phyloP scores from a whole-genome alignment of 2,797 vertebrate genomes.

The Emydoidea blandingii region DNA sequence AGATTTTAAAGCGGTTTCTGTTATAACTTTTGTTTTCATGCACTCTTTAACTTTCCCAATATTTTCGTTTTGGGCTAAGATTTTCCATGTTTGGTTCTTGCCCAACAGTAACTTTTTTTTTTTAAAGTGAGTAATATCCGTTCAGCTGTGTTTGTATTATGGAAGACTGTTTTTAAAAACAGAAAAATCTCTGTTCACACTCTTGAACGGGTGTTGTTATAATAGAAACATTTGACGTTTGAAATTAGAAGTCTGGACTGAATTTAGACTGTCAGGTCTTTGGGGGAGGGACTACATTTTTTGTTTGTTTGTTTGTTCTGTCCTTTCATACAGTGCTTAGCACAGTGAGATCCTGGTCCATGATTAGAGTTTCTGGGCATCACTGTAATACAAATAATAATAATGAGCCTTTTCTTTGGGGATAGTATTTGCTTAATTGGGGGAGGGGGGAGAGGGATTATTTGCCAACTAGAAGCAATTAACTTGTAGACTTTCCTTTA shows the following conservation, averaged over 20 bases:
- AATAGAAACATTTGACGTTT: background rate
- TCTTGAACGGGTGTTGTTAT: background rate
- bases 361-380: background rate
- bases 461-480: background rate
- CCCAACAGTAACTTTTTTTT: background rate
- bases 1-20: background rate
- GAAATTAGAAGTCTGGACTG: background rate
- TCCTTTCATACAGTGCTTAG: background rate
- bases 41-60: background rate
- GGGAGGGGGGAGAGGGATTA: background rate
- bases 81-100: background rate
- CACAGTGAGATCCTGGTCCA: background rate
- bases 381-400: background rate
- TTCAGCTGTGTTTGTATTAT: background rate
- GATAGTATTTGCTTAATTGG: background rate
- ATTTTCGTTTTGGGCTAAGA: background rate
- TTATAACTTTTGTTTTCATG: background rate
- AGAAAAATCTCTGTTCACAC: background rate
- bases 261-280: background rate
- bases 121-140: background rate
- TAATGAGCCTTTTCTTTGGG: background rate
- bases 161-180: background rate
- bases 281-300: too few species aligned
- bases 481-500: background rate
- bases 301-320: background rate